Base-by-base conservation (phyloP, 2,113 vertebrate genomes). In the Percina caprodes region DNA sequence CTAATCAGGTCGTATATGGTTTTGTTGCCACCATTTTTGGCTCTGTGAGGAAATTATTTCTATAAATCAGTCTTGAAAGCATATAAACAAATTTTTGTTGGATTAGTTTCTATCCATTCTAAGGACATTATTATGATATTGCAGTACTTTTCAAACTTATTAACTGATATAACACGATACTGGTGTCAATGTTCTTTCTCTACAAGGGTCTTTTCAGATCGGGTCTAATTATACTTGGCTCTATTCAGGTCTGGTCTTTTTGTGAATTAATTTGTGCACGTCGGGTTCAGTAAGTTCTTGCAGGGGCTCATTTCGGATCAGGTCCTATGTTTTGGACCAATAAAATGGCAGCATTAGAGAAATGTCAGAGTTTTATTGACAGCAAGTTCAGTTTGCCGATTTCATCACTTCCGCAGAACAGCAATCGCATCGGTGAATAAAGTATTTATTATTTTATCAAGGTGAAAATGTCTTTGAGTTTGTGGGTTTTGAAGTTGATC, bases 41-140 rank as follows among this genome's bases (percentile, higher is more conserved):
- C 48, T 45, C 23, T 67, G 2, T 24, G 8, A 55, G 35, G n/a
- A 45, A 39, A 42, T 70, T 70, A 56, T 56, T 12, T 56, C 35
- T 12, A 10, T 26, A 45, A 71, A 71, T 45, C 18, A 58, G 69
- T 45, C 52, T 39, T 58, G 56, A 23, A 71, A 56, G 69, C n/a
- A 26, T 45, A 45, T 24, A 24, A 71, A 55, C 68, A 12, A 23
- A 56, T 45, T 24, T 24, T 26, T 71, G 42, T n/a, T 23, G n/a
- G 68, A 42, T 42, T 24, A 15, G 2, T 54, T 54, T 23, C 6
- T 21, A 51, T 68, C 24, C 2, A 14, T 65, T 46, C 13, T 51
- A 3, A 42, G 67, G 21, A 42, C 35, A 24, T 55, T 56, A 42
- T 56, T 70, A 70, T 54, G 33, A 35, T 56, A 42, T 10, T 21